Base-by-base conservation (phyloP, 30 jellyfish, hydroid and myxozoan genomes). In the Hydra vulgaris region DNA sequence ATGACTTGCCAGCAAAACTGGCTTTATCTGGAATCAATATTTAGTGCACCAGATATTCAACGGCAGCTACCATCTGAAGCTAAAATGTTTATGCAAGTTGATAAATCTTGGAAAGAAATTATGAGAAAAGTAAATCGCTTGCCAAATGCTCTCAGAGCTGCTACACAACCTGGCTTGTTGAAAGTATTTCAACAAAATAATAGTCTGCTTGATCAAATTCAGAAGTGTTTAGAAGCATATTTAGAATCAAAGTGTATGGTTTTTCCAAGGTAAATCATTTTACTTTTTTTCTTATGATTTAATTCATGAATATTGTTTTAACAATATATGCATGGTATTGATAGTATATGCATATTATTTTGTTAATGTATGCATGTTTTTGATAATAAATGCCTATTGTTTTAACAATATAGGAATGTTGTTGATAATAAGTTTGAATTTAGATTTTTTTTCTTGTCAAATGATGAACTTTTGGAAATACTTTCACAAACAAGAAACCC, bases 51-150 rank as follows among this genome's bases (percentile, higher is more conserved):
- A 27, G 99, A 94, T 54, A 94, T 94, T 18, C 95, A 88, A 73
- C 82, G 99, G 74, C 99, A 94, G 86, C 67, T 94, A 40, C 96
- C 99, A n/a, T 95, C 99, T 5, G 99, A 94, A 79, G 99, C 99
- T 7, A 87, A 85, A 66, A 87, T 94, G 99, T 94, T 94, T 82
- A 72, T 84, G 87, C 99, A 94, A 76, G 99, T 94, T 79, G 99
- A 94, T 84, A 94, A 94, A 70, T 94, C 99, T 17, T 94, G 99
- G 99, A 94, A 94, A 79, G 99, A 94, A 20, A 89, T 88, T 53
- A 94, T 94, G 99, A 67, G 99, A 23, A 94, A 94, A 82, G 95
- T 88, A 26, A 74, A 94, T 54, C 72, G 99, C 70, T 92, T 94
- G 73, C 99, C 99, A 5, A 94, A 88, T 71, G 99, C 99, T 0